These are phyloP conservation scores for Dunckerocampus dactyliophorus DNA, from an alignment of 2,113 vertebrate species.

Conservation along the genomic window DNA sequence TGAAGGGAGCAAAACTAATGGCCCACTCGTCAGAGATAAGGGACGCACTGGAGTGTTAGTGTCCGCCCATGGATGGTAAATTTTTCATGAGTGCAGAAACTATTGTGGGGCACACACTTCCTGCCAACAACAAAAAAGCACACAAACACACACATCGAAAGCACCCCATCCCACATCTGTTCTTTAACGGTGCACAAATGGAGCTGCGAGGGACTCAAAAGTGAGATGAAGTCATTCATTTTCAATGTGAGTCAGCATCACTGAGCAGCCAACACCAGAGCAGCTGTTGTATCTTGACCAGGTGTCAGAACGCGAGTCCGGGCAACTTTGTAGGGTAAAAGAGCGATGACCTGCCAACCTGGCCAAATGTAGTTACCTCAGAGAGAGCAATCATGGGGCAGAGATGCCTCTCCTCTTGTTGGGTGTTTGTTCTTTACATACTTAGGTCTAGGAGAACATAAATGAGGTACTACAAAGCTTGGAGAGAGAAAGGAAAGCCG, in stretches of 20 bases:
- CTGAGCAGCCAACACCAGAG: constrained; percentile 1
- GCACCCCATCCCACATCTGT: constrained; percentile 14
- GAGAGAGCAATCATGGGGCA: not conserved
- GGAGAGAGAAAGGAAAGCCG: constrained; percentile 2
- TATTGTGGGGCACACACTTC: constrained; percentile 1
- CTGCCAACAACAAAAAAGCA: constrained; percentile 1
- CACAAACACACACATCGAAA: constrained; percentile 1
- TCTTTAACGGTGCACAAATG: constrained; percentile 38
- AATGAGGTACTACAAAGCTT: constrained; percentile 19
- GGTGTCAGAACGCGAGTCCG: not conserved
- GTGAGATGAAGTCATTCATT: not conserved
- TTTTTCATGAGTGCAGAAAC: constrained; percentile 35
- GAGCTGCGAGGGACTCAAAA: not conserved
- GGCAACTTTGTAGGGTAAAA: not conserved
- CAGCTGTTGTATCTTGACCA: not conserved
- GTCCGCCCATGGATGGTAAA: constrained; percentile 13
- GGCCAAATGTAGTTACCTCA: constrained; percentile 2
- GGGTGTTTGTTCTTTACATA: not conserved
- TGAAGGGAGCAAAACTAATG: constrained; percentile 19
- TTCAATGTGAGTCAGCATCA: constrained; percentile 1
- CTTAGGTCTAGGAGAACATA: not conserved
- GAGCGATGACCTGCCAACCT: not conserved
- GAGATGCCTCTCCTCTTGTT: not conserved
- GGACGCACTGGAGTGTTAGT: not conserved
- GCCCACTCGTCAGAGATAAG: not conserved